These are phyloP conservation scores for Sebastes hubbsi DNA, from an alignment of 2,797 vertebrate species.

Conservation along the genomic window DNA sequence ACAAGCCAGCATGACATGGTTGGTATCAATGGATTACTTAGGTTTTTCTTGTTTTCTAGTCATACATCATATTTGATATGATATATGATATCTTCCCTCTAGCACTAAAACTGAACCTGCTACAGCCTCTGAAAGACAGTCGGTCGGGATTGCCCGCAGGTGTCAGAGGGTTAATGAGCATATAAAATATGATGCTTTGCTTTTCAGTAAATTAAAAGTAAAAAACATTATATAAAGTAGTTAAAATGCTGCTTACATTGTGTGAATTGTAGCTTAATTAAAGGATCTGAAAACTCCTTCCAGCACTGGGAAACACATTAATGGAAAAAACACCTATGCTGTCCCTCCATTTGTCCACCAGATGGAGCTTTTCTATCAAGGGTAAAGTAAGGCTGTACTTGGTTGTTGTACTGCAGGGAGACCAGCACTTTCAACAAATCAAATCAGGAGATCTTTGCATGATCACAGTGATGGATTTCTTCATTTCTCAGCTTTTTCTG, in stretches of 20 bases:
- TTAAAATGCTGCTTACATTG: neutral
- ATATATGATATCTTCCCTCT: no score
- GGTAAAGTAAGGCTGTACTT: neutral
- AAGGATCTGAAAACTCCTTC: neutral
- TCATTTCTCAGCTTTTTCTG: neutral
- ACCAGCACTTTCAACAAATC: neutral
- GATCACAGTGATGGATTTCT: neutral
- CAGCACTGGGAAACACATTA: neutral
- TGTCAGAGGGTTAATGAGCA: neutral
- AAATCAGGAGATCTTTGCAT: neutral
- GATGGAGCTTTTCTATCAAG: slow-evolving; percentile 28
- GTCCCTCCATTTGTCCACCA: slow-evolving; percentile 41
- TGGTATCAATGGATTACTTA: fast-evolving
- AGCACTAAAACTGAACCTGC: no score
- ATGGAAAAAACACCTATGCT: neutral
- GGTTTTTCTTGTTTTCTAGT: no score
- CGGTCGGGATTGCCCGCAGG: no score
- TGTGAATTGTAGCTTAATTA: neutral
- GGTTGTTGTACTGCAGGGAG: neutral
- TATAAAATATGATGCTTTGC: neutral
- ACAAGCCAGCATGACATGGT: no score
- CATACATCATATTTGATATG: no score
- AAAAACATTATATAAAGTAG: neutral
- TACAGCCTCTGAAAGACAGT: no score
- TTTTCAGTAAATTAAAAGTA: neutral